Conservation (phyloP, 2,797 vertebrate species). For the Rhyacichthys aspro region DNA sequence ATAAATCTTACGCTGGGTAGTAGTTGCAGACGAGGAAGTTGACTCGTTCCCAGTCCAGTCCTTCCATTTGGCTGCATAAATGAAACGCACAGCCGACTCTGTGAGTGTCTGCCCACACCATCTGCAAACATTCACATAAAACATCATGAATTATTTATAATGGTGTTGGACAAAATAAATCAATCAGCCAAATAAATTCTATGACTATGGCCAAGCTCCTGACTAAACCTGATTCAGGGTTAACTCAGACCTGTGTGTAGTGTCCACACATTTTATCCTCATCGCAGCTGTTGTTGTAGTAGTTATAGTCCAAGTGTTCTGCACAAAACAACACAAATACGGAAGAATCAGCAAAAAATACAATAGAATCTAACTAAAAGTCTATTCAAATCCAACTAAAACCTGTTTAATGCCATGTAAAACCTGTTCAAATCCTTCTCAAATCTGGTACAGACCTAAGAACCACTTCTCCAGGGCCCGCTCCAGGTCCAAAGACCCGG, state of each 20-base stretch:
- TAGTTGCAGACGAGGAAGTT: conserved; percentile 80
- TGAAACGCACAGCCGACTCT: conserved; percentile 75
- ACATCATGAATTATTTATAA: not conserved
- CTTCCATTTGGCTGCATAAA: conserved; percentile 63
- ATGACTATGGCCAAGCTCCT: no score
- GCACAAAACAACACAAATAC: conserved; percentile 1
- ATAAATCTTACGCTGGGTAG: conserved; percentile 71
- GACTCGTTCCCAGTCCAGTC: conserved; percentile 33
- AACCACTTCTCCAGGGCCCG: conserved; percentile 73
- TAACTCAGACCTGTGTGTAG: conserved; percentile 79
- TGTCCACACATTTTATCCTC: conserved; percentile 77
- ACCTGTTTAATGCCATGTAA: not conserved
- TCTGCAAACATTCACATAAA: conserved; percentile 53
- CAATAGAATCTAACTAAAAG: no score
- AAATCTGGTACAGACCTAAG: conserved; percentile 45
- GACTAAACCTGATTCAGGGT: not conserved
- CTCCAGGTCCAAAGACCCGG: conserved; percentile 37
- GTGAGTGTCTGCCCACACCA: conserved; percentile 77
- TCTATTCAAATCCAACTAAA: not conserved
- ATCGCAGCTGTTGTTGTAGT: conserved; percentile 68
- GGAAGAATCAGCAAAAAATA: no score
- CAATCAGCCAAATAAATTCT: no score
- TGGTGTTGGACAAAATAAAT: no score
- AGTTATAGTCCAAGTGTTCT: conserved; percentile 63
- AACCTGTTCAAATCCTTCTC: not conserved